Percentiles rank a stretch among this genome's conserved stretches.
These are phyloP conservation scores for Heterotilapia buettikoferi DNA, from an alignment of 2,113 vertebrate species.

Conservation along the genomic window DNA sequence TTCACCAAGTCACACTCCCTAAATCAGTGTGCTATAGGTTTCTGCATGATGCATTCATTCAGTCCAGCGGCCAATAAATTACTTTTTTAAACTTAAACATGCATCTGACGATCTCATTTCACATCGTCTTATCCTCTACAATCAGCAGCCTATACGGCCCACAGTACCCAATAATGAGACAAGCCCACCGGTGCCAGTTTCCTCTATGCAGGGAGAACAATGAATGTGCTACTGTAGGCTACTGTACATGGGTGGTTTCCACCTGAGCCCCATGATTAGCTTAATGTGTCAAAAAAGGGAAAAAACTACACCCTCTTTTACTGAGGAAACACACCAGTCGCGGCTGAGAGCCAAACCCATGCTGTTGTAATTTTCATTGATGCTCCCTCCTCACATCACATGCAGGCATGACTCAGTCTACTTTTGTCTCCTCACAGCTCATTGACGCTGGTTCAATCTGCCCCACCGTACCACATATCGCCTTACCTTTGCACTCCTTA, in stretches of 20 bases:
- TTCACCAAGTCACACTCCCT: slow-evolving; percentile 22
- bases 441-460: not conserved
- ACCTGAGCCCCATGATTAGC: slow-evolving; percentile 32
- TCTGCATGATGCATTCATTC: not conserved
- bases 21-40: not conserved
- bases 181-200: slow-evolving; percentile 27
- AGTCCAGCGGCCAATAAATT: not conserved
- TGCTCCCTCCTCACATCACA: not conserved
- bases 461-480: not conserved
- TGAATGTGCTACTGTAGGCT: slow-evolving; percentile 45
- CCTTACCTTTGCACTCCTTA: slow-evolving; percentile 56
- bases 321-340: not conserved
- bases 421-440: slow-evolving; percentile 48
- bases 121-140: not conserved
- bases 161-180: not conserved
- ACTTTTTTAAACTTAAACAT: not conserved
- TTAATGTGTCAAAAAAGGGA: slow-evolving; percentile 14
- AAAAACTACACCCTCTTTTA: not conserved
- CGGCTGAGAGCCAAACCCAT: not conserved
- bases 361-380: not conserved
- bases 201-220: slow-evolving; percentile 59
- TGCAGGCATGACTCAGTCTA: slow-evolving; percentile 9
- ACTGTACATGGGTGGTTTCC: slow-evolving; percentile 52
- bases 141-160: not conserved
- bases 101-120: not conserved